Evolutionary conservation across 2,888 invertebrate genomes (phyloP), one percentile per base, ranked within the genome.

Genomic region (Xylocampa areola): DNA sequence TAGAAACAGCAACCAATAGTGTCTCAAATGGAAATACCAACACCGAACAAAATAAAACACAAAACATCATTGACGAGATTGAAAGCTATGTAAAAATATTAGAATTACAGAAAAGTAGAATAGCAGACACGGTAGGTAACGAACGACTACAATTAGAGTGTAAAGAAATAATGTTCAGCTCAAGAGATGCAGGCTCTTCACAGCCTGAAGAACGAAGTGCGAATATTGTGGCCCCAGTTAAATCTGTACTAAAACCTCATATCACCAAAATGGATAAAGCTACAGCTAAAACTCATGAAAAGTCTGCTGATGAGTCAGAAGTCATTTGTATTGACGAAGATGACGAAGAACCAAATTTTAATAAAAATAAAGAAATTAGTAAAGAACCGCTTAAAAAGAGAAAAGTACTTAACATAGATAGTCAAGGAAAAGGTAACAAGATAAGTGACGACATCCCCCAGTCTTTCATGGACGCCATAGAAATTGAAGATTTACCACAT

Each of bases 401-500:
- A 8, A 35, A 17, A 37, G 0, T 27, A 17, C 41, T 23, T 4
- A 29, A 11, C 6, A 47, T 39, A 14, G 14, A 10, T 29, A 16
- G 16, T 11, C 10, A 5, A n/a, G n/a, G n/a, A n/a, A n/a, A n/a
- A n/a, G n/a, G n/a, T n/a, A 8, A 43, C 16, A 27, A 11, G 7
- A 45, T 49, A 33, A 16, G 48, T 2, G 50, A 52, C 23, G 36
- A 61, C 16, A 52, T 76, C 32, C 59, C 74, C 1, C 66, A 79
- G 35, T 64, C 70, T 23, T 76, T 69, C 17, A 77, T 76, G 72
- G 76, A 83, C 16, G 69, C 72, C 40, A 79, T 88, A 32, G 33
- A 44, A 36, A 81, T 92, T 30, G 77, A 88, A 72, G 80, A 87
- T 64, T 33, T 92, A 32, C 73, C 81, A 10, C 39, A 37, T 29